Conservation (phyloP, 2,113 vertebrate species). For the Pteropus alecto region DNA sequence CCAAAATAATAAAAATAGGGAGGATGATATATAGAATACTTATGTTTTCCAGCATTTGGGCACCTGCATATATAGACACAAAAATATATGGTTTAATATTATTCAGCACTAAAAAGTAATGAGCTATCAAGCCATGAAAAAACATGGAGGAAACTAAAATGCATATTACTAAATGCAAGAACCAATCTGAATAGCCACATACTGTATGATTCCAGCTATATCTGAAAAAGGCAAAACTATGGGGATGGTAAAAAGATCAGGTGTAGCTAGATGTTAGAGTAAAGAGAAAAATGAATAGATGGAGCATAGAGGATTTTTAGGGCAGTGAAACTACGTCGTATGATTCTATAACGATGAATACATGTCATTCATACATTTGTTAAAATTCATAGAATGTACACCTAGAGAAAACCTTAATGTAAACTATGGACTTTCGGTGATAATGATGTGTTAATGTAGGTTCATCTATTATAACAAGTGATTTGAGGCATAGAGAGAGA, state of each 20-base stretch:
- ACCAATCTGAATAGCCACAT: neutral
- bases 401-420: neutral
- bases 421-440: neutral
- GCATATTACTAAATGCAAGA: neutral
- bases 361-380: neutral
- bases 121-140: neutral
- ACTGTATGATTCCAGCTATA: neutral
- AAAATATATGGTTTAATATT: neutral
- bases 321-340: neutral
- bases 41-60: rapidly evolving
- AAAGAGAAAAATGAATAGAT: neutral
- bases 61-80: slow-evolving; percentile 43
- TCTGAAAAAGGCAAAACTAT: neutral
- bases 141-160: neutral
- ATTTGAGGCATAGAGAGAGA: neutral
- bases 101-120: neutral
- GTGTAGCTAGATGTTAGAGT: neutral
- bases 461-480: neutral
- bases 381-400: neutral
- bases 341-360: neutral
- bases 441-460: neutral
- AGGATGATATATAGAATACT: neutral
- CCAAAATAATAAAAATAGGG: neutral
- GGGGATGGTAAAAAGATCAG: neutral
- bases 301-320: neutral